Base-by-base conservation (phyloP, 2,888 invertebrate genomes). In the Cheilosia pagana region DNA sequence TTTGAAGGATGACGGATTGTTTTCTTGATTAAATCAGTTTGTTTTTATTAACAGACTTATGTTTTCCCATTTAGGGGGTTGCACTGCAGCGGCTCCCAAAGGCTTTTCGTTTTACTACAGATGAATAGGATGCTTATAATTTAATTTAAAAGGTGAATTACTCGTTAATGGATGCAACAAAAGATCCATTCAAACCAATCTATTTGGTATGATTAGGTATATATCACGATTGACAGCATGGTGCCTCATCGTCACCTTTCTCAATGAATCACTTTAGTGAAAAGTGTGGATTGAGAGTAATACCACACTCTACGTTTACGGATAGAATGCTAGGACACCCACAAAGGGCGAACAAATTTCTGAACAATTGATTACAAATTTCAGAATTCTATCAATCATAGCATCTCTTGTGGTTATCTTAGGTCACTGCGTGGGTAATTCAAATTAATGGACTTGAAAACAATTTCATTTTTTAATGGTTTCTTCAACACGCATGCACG, bases 21-120 rank as follows among this genome's bases (percentile, higher is more conserved):
- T 78, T 78, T 78, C 39, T 50, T 70, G 55, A 77, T 70, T 77
- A 63, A 77, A 70, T 77, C 55, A 57, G 62, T 75, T 74, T 62
- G 55, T 63, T 63, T 53, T 74, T 63, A 74, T 74, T 63, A 63
- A 74, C 43, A 35, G 63, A 53, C 28, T 31, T 55, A 57, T 41
- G 65, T 31, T 59, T 50, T 21, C 43, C 35, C 43, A 28, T 41
- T 25, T 19, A 55, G 39, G 23, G 41, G 52, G 43, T 35, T 23
- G 43, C 23, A 48, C 14, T n/a, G 7, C 28, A 48, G 31, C 48
- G 25, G 35, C 53, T 50, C 16, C 68, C 59, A 23, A 63, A 62
- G 21, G n/a, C 19, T n/a, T 55, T 45, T 39, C 16, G 21, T 41
- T 52, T 16, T 16, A 28, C 19, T 14, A 25, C 31, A 14, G 0